Percentiles rank a stretch among this genome's conserved stretches.
Conservation (phyloP, 2,113 vertebrate genomes). For the Psophia crepitans region DNA sequence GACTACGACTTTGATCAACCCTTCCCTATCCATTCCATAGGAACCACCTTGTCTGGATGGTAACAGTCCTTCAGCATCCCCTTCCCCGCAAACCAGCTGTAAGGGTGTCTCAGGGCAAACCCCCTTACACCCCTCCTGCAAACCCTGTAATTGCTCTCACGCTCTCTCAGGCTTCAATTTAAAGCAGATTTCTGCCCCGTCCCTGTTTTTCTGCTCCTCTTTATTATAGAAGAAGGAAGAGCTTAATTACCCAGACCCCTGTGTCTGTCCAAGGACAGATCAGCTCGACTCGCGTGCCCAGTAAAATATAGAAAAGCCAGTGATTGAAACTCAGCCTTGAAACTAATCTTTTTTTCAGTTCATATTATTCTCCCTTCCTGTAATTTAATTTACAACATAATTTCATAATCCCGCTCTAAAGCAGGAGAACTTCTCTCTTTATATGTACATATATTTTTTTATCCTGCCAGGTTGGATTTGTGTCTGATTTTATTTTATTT, state of each 20-base stretch:
- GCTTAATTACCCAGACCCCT: neutral
- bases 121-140: neutral
- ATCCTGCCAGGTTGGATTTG: conserved; percentile 51
- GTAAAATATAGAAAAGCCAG: conserved; percentile 16
- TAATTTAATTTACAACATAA: conserved; percentile 66
- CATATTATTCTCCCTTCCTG: conserved; percentile 24
- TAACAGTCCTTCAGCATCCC: neutral
- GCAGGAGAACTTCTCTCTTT: conserved; percentile 56
- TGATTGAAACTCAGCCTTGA: conserved; percentile 23
- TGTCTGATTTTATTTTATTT: conserved; percentile 60
- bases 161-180: neutral
- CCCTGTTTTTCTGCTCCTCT: neutral
- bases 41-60: neutral
- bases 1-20: conserved; percentile 6
- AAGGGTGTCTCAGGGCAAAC: neutral
- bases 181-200: neutral
- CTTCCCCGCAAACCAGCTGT: neutral
- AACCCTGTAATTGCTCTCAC: neutral
- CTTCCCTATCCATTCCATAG: neutral
- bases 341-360: conserved; percentile 54
- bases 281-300: neutral
- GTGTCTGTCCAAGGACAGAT: neutral
- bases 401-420: conserved; percentile 66
- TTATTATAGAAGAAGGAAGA: neutral
- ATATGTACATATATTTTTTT: conserved; percentile 50